phyloP scores from a whole-genome alignment of 2,113 vertebrate species.

The Columba livia region DNA sequence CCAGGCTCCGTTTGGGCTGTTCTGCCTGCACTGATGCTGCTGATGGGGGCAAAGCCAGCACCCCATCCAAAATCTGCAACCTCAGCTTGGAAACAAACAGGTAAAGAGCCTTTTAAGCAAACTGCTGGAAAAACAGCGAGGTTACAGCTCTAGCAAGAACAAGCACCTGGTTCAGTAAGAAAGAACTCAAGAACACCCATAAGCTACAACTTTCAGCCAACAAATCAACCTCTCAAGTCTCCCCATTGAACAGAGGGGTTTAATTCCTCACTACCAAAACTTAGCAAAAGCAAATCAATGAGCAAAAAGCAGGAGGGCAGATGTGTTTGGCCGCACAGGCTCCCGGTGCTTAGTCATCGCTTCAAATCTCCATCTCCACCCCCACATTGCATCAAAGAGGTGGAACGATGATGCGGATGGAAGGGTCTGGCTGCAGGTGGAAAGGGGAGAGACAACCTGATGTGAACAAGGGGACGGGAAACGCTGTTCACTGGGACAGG shows the following conservation, averaged over 20 bases:
- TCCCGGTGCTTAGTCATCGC: conserved; percentile 29
- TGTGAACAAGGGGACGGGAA: neutral
- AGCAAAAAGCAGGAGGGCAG: neutral
- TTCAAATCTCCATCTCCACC: conserved; percentile 18
- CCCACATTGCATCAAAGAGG: conserved; percentile 12
- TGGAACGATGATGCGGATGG: conserved; percentile 13
- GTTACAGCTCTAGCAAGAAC: no score
- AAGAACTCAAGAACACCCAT: neutral
- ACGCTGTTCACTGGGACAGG: neutral
- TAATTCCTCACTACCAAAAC: neutral
- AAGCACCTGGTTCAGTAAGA: neutral
- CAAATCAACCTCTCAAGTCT: neutral
- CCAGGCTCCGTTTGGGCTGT: neutral
- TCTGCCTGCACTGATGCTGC: no score
- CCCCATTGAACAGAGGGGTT: neutral
- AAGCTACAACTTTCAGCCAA: neutral
- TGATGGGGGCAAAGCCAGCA: neutral
- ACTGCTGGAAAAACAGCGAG: neutral
- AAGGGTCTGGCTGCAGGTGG: conserved; percentile 2
- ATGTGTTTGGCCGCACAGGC: neutral
- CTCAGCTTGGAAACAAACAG: neutral
- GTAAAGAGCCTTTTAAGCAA: neutral
- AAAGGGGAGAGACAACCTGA: neutral
- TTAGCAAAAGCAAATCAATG: neutral
- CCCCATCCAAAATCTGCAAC: neutral